Conservation (phyloP, 2,888 invertebrate genomes). For the Eulithis prunata region DNA sequence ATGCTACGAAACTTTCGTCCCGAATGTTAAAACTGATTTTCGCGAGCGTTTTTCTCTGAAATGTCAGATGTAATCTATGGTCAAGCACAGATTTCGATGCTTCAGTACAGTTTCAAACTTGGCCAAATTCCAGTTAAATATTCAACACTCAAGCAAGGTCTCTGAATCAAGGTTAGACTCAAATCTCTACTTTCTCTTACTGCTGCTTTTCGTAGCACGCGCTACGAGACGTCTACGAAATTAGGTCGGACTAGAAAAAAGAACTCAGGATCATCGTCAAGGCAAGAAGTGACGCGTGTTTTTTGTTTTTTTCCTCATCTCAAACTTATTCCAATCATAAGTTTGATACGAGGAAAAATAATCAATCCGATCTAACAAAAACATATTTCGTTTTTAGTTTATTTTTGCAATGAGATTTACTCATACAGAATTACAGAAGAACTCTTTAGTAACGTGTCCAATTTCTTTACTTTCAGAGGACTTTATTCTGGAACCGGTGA, state of each 20-base stretch:
- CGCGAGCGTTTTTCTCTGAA: no score
- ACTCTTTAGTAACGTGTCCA: neutral
- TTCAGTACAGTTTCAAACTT: no score
- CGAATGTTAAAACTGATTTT: neutral
- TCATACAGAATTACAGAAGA: neutral
- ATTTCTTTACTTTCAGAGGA: slow-evolving; percentile 80
- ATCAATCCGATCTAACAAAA: neutral
- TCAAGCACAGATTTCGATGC: no score
- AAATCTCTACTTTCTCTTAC: neutral
- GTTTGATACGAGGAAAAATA: neutral
- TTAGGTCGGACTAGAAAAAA: neutral
- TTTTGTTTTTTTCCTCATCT: neutral
- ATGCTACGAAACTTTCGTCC: slow-evolving; percentile 7
- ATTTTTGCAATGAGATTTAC: neutral
- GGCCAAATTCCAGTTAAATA: no score
- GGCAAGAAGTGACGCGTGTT: neutral
- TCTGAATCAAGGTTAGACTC: no score
- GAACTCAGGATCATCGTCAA: neutral
- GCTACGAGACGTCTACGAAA: slow-evolving; percentile 18
- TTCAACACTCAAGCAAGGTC: no score
- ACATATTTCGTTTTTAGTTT: neutral
- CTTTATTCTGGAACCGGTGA: slow-evolving; percentile 88
- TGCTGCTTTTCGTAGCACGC: slow-evolving; percentile 12
- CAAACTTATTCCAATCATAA: neutral
- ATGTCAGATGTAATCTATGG: no score